Conservation (phyloP, 2,113 vertebrate species). For the Protomyctophum bolini region DNA sequence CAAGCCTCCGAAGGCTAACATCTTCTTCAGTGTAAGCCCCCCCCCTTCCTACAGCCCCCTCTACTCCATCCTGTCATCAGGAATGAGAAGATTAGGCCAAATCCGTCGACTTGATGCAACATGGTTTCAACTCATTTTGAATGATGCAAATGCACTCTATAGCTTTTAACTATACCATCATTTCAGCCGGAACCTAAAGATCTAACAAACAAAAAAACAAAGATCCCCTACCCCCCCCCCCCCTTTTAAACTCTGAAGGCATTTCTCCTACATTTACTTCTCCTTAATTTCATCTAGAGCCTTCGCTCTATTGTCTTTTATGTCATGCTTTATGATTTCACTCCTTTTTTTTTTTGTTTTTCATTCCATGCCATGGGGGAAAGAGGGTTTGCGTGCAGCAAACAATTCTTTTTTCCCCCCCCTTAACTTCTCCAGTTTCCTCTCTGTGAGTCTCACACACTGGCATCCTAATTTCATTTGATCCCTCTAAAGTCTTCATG, state of each 20-base stretch:
- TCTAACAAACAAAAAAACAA: constrained; percentile 46
- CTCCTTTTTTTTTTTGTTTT: background rate
- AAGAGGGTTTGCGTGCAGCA: constrained; percentile 40
- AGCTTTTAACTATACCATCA: constrained; percentile 44
- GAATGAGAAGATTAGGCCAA: constrained; percentile 68
- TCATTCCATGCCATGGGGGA: background rate
- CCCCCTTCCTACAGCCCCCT: constrained; percentile 15
- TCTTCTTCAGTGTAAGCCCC: constrained; percentile 64
- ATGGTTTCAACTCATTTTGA: constrained; percentile 47
- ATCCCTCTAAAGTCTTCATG: constrained; percentile 51
- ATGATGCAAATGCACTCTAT: constrained; percentile 42
- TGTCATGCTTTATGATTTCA: background rate
- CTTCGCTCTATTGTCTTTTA: background rate
- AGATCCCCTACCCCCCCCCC: background rate
- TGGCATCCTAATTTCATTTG: constrained; percentile 61
- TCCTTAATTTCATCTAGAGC: background rate
- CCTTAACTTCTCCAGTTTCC: constrained; percentile 2
- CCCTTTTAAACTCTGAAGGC: constrained; percentile 21
- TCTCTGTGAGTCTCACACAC: constrained; percentile 34
- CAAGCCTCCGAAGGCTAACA: constrained; percentile 70
- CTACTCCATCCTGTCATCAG: constrained; percentile 46
- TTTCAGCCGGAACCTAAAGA: constrained; percentile 43
- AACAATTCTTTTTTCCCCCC: constrained; percentile 25
- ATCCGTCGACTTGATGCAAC: constrained; percentile 62
- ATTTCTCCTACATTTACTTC: constrained; percentile 5